Conservation (phyloP, 1,140 invertebrate species). For the Polyergus mexicanus region DNA sequence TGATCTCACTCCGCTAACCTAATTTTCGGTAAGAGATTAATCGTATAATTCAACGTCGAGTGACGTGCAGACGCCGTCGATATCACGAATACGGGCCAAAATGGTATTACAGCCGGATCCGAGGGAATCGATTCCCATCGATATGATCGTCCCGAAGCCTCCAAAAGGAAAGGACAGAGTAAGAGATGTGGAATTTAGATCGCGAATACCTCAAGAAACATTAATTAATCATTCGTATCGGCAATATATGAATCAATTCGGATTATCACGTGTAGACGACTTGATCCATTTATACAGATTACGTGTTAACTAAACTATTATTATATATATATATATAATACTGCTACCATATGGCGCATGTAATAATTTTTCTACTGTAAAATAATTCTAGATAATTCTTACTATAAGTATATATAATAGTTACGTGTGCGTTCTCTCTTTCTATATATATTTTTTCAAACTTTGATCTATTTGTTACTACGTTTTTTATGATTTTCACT, state of each 20-base stretch:
- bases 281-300: conserved; percentile 63
- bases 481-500: no score
- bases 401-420: no score
- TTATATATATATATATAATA: not conserved
- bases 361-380: not conserved
- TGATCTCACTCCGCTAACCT: conserved; percentile 70
- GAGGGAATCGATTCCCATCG: conserved; percentile 54
- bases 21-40: conserved; percentile 74
- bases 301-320: conserved; percentile 23
- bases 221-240: conserved; percentile 67
- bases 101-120: conserved; percentile 66
- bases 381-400: no score
- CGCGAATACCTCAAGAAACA: conserved; percentile 46
- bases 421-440: no score
- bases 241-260: conserved; percentile 54
- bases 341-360: not conserved
- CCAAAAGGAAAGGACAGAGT: conserved; percentile 51
- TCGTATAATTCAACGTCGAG: conserved; percentile 71
- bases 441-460: no score
- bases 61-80: conserved; percentile 58
- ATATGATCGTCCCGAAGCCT: conserved; percentile 54
- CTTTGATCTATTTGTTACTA: no score
- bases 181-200: conserved; percentile 57
- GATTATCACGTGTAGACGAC: conserved; percentile 32
- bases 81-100: conserved; percentile 66